Conservation (phyloP, 2,113 vertebrate genomes). For the Malurus elegans region DNA sequence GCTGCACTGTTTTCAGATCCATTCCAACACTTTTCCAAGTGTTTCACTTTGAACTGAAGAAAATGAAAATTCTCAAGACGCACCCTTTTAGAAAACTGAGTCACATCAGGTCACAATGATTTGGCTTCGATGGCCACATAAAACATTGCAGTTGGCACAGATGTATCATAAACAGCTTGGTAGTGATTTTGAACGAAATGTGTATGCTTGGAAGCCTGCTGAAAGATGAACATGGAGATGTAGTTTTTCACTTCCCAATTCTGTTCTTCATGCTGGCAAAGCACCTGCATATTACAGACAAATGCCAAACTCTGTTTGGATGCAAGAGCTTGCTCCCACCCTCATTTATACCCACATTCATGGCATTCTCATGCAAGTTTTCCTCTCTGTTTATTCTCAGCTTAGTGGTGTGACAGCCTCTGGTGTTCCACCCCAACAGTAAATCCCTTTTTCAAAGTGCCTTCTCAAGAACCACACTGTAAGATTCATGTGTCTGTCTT, state of each 20-base stretch:
- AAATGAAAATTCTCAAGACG: slow-evolving; percentile 51
- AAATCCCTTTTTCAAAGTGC: slow-evolving; percentile 16
- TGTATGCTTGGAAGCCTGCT: slow-evolving; percentile 33
- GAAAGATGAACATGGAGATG: slow-evolving; percentile 35
- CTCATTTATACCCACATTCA: background rate
- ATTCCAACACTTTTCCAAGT: slow-evolving; percentile 31
- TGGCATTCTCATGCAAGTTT: background rate
- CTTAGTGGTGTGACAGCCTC: slow-evolving; percentile 26
- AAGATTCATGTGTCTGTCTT: slow-evolving; percentile 5
- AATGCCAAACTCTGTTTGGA: slow-evolving; percentile 22
- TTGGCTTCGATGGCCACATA: slow-evolving; percentile 48
- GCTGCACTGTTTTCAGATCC: slow-evolving; percentile 43
- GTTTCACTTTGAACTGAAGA: slow-evolving; percentile 48
- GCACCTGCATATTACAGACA: slow-evolving; percentile 12
- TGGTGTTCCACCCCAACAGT: slow-evolving; percentile 5
- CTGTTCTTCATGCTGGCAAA: slow-evolving; percentile 36
- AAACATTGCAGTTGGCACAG: slow-evolving; percentile 57
- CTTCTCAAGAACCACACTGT: slow-evolving; percentile 3
- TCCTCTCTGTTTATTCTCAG: slow-evolving; percentile 44
- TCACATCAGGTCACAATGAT: slow-evolving; percentile 62
- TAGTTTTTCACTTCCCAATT: slow-evolving; percentile 1
- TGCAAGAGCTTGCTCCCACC: background rate
- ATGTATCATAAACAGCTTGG: slow-evolving; percentile 49
- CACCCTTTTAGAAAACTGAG: slow-evolving; percentile 48
- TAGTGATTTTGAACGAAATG: slow-evolving; percentile 50